Percentiles rank a stretch among this genome's conserved stretches.
Conservation (phyloP, 2,888 invertebrate species). For the Labia minor region DNA sequence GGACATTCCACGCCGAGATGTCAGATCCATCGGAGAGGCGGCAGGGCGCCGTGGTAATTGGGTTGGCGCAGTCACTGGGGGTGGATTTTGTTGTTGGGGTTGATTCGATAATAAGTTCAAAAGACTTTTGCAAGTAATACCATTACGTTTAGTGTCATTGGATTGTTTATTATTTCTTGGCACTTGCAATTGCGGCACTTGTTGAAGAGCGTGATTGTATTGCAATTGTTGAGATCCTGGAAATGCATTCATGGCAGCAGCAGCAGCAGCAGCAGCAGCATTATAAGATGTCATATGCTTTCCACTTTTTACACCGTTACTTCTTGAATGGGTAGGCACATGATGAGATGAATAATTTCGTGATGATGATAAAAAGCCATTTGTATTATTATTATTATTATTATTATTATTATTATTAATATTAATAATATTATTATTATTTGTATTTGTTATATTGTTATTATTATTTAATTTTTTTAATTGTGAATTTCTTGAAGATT, state of each 20-base stretch:
- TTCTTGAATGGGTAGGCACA: neutral
- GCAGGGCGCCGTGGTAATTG: neutral
- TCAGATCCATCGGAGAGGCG: slow-evolving; percentile 37
- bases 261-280: neutral
- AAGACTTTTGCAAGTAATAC: slow-evolving; percentile 40
- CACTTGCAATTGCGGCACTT: slow-evolving; percentile 30
- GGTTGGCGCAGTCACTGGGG: slow-evolving; percentile 14
- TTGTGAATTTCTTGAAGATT: slow-evolving; percentile 15
- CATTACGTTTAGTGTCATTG: slow-evolving; percentile 30
- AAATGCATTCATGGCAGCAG: neutral
- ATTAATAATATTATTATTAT: slow-evolving; percentile 13
- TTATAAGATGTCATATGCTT: neutral
- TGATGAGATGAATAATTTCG: neutral
- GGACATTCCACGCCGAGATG: slow-evolving; percentile 23
- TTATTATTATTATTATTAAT: slow-evolving; percentile 13
- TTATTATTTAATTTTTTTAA: neutral
- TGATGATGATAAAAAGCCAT: neutral
- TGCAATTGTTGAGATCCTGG: slow-evolving; percentile 35
- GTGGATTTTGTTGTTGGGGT: neutral
- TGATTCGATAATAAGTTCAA: slow-evolving; percentile 41
- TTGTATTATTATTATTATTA: neutral
- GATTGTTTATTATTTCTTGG: slow-evolving; percentile 25
- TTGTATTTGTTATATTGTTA: slow-evolving; percentile 18
- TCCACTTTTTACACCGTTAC: neutral
- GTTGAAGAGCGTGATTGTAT: slow-evolving; percentile 39